A percentile compares a stretch with the other conserved stretches of the same genome.
Evolutionary conservation across 2,888 invertebrate species (phyloP).

Genomic region (Agrochola litura): DNA sequence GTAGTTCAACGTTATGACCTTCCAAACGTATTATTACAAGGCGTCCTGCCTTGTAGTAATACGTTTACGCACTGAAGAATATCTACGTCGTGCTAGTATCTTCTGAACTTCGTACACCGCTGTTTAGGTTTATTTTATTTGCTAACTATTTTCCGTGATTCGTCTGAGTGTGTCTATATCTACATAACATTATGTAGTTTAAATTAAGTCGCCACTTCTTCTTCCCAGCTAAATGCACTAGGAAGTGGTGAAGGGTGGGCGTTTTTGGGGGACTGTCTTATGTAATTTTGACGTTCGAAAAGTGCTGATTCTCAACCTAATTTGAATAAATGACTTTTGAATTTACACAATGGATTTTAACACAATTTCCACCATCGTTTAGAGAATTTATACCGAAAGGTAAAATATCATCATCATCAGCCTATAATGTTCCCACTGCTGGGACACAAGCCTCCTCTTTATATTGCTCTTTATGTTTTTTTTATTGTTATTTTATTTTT

Average conservation of each 20-base stretch:
- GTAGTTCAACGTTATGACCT: conserved; percentile 44
- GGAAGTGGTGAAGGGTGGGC: too few species aligned
- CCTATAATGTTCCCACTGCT: too few species aligned
- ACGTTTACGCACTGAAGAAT: conserved; percentile 37
- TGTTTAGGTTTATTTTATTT: not conserved
- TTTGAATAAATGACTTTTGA: too few species aligned
- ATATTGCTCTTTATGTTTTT: too few species aligned
- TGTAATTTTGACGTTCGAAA: too few species aligned
- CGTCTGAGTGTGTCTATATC: not conserved
- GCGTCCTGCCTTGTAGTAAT: too few species aligned
- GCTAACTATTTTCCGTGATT: not conserved
- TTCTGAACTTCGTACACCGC: not conserved
- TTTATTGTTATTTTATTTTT: too few species aligned
- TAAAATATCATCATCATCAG: too few species aligned
- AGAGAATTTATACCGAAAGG: not conserved
- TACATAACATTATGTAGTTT: not conserved
- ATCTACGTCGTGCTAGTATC: not conserved
- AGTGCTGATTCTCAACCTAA: too few species aligned
- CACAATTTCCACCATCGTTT: not conserved
- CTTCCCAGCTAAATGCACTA: too few species aligned
- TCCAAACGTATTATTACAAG: conserved; percentile 30
- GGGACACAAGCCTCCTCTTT: too few species aligned
- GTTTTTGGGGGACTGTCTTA: too few species aligned
- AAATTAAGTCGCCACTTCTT: not conserved
- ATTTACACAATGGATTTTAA: not conserved